These are phyloP conservation scores for Sceloporus tristichus DNA, from an alignment of 2,113 vertebrate genomes.

Conservation along the genomic window DNA sequence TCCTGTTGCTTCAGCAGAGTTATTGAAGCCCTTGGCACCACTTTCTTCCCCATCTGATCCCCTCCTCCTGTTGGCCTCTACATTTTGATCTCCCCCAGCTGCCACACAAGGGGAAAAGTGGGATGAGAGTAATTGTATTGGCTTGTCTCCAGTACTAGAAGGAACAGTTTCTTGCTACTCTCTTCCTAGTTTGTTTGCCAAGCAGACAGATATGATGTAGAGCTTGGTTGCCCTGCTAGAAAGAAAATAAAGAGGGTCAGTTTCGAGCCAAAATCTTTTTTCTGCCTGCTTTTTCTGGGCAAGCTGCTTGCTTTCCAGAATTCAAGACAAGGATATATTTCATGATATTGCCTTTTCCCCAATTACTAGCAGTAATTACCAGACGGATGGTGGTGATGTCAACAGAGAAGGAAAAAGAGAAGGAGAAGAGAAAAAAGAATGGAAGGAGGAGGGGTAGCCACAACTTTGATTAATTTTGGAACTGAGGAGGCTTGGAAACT, in stretches of 20 bases:
- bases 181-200: slow-evolving; percentile 59
- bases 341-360: slow-evolving; percentile 34
- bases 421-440: too few species aligned
- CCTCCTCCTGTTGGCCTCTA: slow-evolving; percentile 36
- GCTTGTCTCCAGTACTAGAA: slow-evolving; percentile 57
- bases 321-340: neutral
- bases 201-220: slow-evolving; percentile 70
- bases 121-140: slow-evolving; percentile 66
- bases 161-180: slow-evolving; percentile 58
- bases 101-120: slow-evolving; percentile 56
- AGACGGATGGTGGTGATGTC: neutral
- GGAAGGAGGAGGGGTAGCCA: too few species aligned
- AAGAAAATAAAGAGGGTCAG: slow-evolving; percentile 66
- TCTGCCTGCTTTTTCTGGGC: slow-evolving; percentile 21
- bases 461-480: neutral
- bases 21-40: slow-evolving; percentile 51
- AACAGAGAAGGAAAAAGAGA: neutral
- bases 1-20: slow-evolving; percentile 14
- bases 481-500: neutral
- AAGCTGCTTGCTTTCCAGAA: slow-evolving; percentile 31
- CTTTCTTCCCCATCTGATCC: slow-evolving; percentile 45
- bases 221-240: slow-evolving; percentile 67
- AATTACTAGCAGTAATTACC: neutral
- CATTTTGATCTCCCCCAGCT: slow-evolving; percentile 57
- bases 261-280: slow-evolving; percentile 62